Evolutionary conservation across 2,797 vertebrate genomes (phyloP).

Genomic region (Sebastes matsubarae): DNA sequence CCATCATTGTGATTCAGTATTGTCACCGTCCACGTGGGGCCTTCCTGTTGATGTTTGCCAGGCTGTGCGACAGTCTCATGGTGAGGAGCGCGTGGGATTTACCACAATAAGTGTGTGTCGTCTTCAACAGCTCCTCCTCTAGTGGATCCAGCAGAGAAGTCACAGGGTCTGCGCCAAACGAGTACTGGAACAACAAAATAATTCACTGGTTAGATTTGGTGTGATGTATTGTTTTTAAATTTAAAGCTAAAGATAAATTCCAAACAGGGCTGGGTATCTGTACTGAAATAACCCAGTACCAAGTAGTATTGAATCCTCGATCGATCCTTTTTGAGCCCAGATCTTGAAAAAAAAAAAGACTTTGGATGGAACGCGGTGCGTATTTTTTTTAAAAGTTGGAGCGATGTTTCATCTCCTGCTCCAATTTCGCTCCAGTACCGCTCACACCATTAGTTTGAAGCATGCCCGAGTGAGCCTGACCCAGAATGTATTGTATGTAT

Average conservation of each 20-base stretch:
- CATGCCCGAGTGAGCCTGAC: too few species aligned
- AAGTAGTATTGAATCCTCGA: too few species aligned
- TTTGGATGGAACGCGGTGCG: too few species aligned
- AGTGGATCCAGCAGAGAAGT: conserved; percentile 84
- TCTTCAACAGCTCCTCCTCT: conserved; percentile 86
- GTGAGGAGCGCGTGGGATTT: conserved; percentile 87
- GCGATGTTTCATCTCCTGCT: too few species aligned
- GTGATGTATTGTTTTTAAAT: not conserved
- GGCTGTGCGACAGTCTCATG: conserved; percentile 82
- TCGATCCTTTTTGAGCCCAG: too few species aligned
- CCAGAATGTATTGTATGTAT: not conserved
- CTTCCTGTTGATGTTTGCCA: conserved; percentile 62
- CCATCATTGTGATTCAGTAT: not conserved
- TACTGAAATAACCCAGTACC: too few species aligned
- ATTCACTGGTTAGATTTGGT: not conserved
- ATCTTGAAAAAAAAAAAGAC: too few species aligned
- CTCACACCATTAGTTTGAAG: too few species aligned
- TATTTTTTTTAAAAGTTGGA: too few species aligned
- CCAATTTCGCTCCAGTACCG: too few species aligned
- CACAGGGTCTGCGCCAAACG: conserved; percentile 86
- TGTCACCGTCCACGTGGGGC: not conserved
- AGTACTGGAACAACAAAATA: conserved; percentile 78
- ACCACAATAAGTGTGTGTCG: conserved; percentile 89
- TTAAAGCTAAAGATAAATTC: not conserved
- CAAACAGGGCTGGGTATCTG: too few species aligned